phyloP scores from a whole-genome alignment of 2,113 vertebrate species.

The Promerops cafer region DNA sequence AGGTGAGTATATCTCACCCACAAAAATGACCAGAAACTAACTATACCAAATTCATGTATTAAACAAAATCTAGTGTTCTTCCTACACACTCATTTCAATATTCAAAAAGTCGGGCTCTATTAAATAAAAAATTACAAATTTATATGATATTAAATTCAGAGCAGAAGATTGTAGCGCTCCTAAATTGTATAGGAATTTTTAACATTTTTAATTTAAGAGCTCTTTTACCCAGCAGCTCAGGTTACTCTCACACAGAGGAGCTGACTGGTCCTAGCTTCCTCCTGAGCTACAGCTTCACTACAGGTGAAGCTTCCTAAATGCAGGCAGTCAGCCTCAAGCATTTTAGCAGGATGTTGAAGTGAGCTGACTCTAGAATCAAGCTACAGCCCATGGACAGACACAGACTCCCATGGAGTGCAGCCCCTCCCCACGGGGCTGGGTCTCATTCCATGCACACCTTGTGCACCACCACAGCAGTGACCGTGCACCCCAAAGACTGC shows the following conservation, averaged over 20 bases:
- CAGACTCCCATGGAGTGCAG: neutral
- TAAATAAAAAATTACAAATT: neutral
- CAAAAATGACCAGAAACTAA: neutral
- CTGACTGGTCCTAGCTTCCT: neutral
- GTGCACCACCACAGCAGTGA: neutral
- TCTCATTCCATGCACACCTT: fast-evolving
- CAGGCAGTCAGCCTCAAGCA: neutral
- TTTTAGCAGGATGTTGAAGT: neutral
- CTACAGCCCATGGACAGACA: neutral
- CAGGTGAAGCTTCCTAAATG: neutral
- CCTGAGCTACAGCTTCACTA: neutral
- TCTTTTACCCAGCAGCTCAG: neutral
- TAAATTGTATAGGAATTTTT: neutral
- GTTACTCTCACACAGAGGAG: neutral
- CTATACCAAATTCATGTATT: neutral
- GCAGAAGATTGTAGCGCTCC: neutral
- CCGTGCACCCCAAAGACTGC: fast-evolving
- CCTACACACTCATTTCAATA: neutral
- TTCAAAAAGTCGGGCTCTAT: neutral
- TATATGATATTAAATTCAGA: neutral
- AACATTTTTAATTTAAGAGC: neutral
- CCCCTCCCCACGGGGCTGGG: fast-evolving
- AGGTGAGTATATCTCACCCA: neutral
- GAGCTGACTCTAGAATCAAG: neutral
- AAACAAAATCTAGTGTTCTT: neutral